These are phyloP conservation scores for Podotricha telesiphe DNA, from an alignment of 2,888 invertebrate genomes.

Conservation along the genomic window DNA sequence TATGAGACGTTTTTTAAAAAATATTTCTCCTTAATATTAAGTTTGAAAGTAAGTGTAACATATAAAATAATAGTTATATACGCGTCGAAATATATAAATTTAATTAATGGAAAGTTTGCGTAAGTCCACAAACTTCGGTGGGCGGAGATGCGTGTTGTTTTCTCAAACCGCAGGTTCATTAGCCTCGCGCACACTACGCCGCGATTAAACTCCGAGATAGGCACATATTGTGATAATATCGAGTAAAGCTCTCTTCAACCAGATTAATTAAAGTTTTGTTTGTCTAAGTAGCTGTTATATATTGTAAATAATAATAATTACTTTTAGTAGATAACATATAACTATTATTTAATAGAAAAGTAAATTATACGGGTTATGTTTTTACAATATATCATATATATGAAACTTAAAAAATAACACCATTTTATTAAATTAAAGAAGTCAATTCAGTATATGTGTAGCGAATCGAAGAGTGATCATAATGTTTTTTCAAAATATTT, in stretches of 20 bases:
- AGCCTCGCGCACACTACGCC: slow-evolving; percentile 75
- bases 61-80: slow-evolving; percentile 28
- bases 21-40: slow-evolving; percentile 29
- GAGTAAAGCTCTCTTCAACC: slow-evolving; percentile 59
- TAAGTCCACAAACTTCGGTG: slow-evolving; percentile 64
- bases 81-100: slow-evolving; percentile 49
- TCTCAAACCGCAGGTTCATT: slow-evolving; percentile 79
- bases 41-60: slow-evolving; percentile 39
- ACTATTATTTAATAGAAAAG: neutral
- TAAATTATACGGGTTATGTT: too few species aligned
- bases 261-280: slow-evolving; percentile 64
- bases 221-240: slow-evolving; percentile 67
- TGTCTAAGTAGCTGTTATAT: slow-evolving; percentile 44
- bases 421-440: too few species aligned
- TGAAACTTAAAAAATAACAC: too few species aligned
- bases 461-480: too few species aligned
- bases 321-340: neutral
- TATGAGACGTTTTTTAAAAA: slow-evolving; percentile 41
- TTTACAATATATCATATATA: too few species aligned
- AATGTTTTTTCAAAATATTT: too few species aligned
- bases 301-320: slow-evolving; percentile 1
- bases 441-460: too few species aligned
- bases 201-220: slow-evolving; percentile 74
- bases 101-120: slow-evolving; percentile 71
- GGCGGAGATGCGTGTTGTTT: slow-evolving; percentile 71